Evolutionary conservation across 2,113 vertebrate species (phyloP), one percentile per base, ranked within the genome.

Genomic region (Brachyhypopomus occidentalis): DNA sequence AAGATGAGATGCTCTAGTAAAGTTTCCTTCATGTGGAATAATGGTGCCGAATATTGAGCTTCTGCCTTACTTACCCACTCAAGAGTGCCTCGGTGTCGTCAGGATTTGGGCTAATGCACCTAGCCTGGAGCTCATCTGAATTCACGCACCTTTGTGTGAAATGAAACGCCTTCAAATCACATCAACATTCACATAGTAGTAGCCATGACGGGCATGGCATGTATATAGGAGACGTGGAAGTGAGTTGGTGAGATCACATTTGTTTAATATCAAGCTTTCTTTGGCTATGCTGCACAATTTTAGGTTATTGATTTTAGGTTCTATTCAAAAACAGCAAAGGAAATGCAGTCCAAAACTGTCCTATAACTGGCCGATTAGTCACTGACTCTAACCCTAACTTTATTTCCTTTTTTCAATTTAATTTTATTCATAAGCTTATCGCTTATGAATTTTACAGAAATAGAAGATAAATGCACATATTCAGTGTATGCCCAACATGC

Each of bases 1-100:
- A 22, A 73, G 75, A 63, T 77, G 48, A 81, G 78, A 73, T 62
- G 77, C 72, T 64, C 63, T 72, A 71, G 77, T 82, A 83, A 78
- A 80, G 84, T 85, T 83, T 82, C 86, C 72, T 74, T 86, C 84
- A 86, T 84, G 84, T 86, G 84, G 82, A 88, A 85, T 86, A 86
- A 89, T 88, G 84, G 85, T 86, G 82, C 66, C 82, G 12, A 41
- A 48, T 62, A 79, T 80, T 59, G 71, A 52, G 64, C 63, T 77
- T 36, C 22, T 60, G 55, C 48, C 75, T 84, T 70, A 80, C 75
- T 64, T 27, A 23, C 76, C 45, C 64, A 72, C 48, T 23, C 67
- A 55, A 67, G 56, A 30, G 45, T 45, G 59, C n/a, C 14, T 76
- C 69, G n/a, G 60, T 30, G 62, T 64, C 58, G n/a, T 25, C 23